Base-by-base conservation (phyloP, 2,888 invertebrate species). In the Mesopsocus fuscifrons region DNA sequence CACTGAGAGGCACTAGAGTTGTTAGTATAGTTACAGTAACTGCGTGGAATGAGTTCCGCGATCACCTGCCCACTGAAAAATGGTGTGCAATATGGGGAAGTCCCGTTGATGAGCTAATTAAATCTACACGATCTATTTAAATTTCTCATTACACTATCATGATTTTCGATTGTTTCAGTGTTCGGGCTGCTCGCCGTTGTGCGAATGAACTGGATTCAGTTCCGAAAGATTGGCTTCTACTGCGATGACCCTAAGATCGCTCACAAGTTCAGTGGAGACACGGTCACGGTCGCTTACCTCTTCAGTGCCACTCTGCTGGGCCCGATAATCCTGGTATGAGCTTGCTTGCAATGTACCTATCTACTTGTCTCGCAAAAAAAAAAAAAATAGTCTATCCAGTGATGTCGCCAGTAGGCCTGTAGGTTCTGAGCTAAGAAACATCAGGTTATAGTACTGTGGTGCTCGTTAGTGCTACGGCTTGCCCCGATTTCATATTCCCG, bases 191-290 rank as follows among this genome's bases (percentile, higher is more conserved):
- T 77, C 52, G 61, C 66, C 20, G 57, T 75, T 15, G 61, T 76
- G 33, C 78, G 79, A 58, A 68, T 72, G 26, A 77, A 77, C 1
- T 62, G 68, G 17, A 57, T 78, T 22, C 77, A 76, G 3, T 48
- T 71, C 47, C 64, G 68, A 17, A 67, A 65, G 45, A 63, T 70
- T 42, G 81, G 80, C 6, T 81, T 77, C 61, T 70, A 63, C 51
- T 81, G 81, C 63, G 68, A 72, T 52, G 82, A 83, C 55, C 75
- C 76, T 4, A 66, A 68, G 45, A 71, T 82, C 53, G 71, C 73
- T 0, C 71, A 70, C 58, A 70, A 70, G 47, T 77, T 69, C 56
- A 60, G 58, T 1, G 79, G 80, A 1, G 81, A 82, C 53, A 77
- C 78, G 2, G 64, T 83, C 50, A 65, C 72, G 42, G 62, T 71